phyloP scores from a whole-genome alignment of 37 sponge, comb jelly and placozoan genomes.

The Aplysina aerophoba region DNA sequence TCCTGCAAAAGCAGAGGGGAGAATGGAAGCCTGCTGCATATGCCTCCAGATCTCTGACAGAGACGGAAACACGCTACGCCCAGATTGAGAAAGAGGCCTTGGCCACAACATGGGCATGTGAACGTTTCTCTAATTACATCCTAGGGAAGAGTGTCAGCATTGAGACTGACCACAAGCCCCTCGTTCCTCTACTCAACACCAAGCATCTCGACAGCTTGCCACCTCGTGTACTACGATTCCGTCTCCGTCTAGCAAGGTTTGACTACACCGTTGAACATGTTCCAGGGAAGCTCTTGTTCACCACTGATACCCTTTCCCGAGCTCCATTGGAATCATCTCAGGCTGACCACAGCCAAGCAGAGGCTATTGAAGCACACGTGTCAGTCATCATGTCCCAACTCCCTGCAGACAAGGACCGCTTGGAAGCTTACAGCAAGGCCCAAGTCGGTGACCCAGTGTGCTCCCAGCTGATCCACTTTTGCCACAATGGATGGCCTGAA shows the following conservation, averaged over 20 bases:
- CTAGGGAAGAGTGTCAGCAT: not conserved
- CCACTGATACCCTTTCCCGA: slow-evolving; percentile 19
- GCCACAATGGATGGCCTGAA: not conserved
- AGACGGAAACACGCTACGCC: slow-evolving; percentile 19
- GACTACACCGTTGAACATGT: slow-evolving; percentile 14
- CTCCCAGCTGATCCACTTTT: not conserved
- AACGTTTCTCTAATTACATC: slow-evolving; percentile 42
- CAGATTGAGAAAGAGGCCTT: slow-evolving; percentile 62
- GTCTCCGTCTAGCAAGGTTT: slow-evolving; percentile 21
- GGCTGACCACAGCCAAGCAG: too few species aligned
- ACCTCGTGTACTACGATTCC: slow-evolving; percentile 7
- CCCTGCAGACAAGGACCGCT: not conserved
- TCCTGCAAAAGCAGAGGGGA: slow-evolving; percentile 28
- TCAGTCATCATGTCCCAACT: not conserved
- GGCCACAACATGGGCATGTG: slow-evolving; percentile 34
- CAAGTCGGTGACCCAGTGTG: slow-evolving; percentile 2
- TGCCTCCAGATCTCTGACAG: slow-evolving; percentile 39
- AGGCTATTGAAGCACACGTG: not conserved
- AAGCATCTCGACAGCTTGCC: slow-evolving; percentile 27
- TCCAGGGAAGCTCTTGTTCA: slow-evolving; percentile 4
- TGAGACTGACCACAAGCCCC: slow-evolving; percentile 42
- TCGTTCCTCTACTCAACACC: slow-evolving; percentile 7
- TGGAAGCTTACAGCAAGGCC: not conserved
- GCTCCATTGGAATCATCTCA: too few species aligned
- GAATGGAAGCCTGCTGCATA: slow-evolving; percentile 46